These are phyloP conservation scores for Phylloscopus trochilus DNA, from an alignment of 2,113 vertebrate species.

Conservation along the genomic window DNA sequence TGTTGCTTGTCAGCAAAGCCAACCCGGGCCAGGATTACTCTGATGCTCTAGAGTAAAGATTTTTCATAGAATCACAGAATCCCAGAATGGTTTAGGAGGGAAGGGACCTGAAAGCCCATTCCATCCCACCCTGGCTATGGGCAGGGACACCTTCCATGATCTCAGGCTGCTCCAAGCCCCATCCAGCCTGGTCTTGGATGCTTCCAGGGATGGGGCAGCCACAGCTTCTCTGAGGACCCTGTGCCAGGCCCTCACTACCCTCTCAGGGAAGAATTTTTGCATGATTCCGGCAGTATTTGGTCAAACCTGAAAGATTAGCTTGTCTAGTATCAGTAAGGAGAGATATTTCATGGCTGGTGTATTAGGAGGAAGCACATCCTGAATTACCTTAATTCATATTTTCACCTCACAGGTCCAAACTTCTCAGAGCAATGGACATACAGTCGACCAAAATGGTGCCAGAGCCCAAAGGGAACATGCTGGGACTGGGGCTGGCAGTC, in stretches of 20 bases:
- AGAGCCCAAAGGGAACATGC: background rate
- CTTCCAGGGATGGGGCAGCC: background rate
- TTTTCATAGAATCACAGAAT: background rate
- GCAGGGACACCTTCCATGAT: background rate
- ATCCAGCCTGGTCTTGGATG: background rate
- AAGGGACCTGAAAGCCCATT: background rate
- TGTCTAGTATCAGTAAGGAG: background rate
- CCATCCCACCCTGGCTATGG: background rate
- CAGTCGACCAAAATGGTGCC: accelerated
- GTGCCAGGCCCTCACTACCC: background rate
- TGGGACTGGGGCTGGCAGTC: background rate
- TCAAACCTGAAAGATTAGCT: background rate
- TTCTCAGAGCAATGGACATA: background rate
- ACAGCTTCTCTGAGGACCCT: background rate
- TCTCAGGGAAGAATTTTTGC: background rate
- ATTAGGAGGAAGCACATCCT: background rate
- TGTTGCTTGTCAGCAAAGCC: background rate
- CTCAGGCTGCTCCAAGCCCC: background rate
- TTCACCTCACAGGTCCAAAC: background rate
- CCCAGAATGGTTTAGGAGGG: background rate
- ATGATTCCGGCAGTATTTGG: background rate
- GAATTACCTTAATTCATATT: background rate
- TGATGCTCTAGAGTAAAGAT: background rate
- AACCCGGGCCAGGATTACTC: background rate
- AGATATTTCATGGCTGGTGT: background rate